phyloP scores from a whole-genome alignment of 2,888 invertebrate genomes.

The Trichogramma evanescens region DNA sequence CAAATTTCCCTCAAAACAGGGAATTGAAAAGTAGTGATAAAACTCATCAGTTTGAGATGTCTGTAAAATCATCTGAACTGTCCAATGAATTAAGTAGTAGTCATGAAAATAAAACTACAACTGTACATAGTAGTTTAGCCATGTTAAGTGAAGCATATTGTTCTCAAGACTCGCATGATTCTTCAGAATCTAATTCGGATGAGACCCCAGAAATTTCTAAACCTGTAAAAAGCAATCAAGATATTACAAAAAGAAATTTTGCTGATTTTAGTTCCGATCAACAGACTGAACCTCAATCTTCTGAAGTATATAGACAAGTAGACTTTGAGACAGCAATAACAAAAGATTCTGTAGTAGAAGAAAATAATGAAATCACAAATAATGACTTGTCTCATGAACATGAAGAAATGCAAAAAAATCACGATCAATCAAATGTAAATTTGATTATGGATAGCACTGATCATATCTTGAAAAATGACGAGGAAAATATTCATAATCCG shows the following conservation, averaged over 20 bases:
- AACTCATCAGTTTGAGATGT: too few relatives aligned
- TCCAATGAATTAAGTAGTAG: background rate
- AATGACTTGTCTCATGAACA: background rate
- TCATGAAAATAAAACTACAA: background rate
- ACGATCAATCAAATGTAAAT: background rate
- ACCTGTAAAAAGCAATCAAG: background rate
- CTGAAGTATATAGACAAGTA: too few relatives aligned
- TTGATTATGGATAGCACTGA: background rate
- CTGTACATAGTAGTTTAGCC: constrained; percentile 29
- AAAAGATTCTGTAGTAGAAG: background rate
- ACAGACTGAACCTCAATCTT: too few relatives aligned
- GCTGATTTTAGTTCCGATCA: too few relatives aligned
- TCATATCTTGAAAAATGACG: background rate
- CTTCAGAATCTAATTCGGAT: constrained; percentile 1
- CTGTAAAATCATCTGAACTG: too few relatives aligned
- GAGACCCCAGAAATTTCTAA: background rate
- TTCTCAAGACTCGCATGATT: constrained; percentile 36
- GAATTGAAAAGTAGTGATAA: too few relatives aligned
- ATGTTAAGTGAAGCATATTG: constrained; percentile 36
- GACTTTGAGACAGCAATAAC: background rate
- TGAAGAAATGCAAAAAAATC: background rate
- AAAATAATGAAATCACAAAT: background rate
- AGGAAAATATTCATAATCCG: background rate
- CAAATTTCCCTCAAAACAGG: too few relatives aligned
- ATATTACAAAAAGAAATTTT: background rate